Conservation (phyloP, 2,113 vertebrate genomes). For the Tyto alba region DNA sequence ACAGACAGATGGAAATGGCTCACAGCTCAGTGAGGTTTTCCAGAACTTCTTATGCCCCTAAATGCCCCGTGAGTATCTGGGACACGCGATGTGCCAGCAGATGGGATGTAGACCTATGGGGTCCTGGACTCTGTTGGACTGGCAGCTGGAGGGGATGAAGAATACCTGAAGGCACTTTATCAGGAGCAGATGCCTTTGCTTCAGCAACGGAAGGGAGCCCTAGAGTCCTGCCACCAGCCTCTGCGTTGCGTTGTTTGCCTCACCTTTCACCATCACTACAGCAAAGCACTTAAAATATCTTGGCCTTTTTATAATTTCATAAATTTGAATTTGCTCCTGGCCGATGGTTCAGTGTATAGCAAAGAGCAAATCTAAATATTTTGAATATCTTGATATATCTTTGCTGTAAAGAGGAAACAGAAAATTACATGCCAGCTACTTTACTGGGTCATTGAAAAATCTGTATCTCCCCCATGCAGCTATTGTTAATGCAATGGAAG, state of each 20-base stretch:
- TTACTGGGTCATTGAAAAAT: constrained; percentile 10
- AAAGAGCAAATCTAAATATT: not conserved
- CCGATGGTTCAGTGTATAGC: not conserved
- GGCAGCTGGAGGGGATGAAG: not conserved
- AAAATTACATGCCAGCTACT: not conserved
- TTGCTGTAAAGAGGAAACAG: not conserved
- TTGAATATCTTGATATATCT: not conserved
- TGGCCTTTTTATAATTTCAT: not conserved
- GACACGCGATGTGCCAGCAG: not conserved
- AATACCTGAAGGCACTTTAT: constrained; percentile 28
- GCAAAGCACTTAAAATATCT: not conserved
- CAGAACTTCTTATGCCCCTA: not conserved
- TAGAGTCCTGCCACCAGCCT: not conserved
- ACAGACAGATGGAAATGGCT: not conserved
- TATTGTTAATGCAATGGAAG: not conserved
- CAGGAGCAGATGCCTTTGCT: not conserved
- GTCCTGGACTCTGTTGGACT: not conserved
- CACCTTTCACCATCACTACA: not conserved
- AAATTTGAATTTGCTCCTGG: not conserved
- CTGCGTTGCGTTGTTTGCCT: not conserved
- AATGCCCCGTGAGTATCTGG: not conserved
- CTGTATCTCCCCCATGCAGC: not conserved
- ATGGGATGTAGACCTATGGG: not conserved
- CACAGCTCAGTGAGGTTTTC: not conserved
- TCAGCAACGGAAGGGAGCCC: not conserved